Evolutionary conservation across 1,140 invertebrate genomes (phyloP).

Genomic region (Solenopsis invicta): DNA sequence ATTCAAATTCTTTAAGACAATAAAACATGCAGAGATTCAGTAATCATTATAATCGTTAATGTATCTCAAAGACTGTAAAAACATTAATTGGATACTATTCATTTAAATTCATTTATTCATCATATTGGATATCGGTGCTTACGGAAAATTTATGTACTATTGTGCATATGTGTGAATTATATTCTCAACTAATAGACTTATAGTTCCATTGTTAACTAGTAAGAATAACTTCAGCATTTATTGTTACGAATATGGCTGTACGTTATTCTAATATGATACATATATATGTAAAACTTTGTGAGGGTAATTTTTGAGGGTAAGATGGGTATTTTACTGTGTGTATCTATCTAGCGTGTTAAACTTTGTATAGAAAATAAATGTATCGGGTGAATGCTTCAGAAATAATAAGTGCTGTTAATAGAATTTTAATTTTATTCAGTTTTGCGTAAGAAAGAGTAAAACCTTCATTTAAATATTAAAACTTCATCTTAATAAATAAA

Average conservation of each 20-base stretch:
- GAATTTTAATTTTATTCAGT: conserved; percentile 71
- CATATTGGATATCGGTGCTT: conserved; percentile 2
- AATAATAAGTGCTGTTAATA: conserved; percentile 68
- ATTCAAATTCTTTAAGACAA: conserved; percentile 40
- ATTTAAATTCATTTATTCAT: not conserved
- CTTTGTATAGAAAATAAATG: conserved; percentile 53
- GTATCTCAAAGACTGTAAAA: conserved; percentile 29
- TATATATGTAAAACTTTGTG: conserved; percentile 26
- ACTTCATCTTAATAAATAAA: conserved; percentile 77
- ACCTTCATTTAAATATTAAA: conserved; percentile 76
- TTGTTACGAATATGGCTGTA: conserved; percentile 15
- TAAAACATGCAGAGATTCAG: conserved; percentile 13
- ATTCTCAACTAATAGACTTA: conserved; percentile 37
- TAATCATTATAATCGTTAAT: not conserved
- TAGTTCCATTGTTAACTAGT: not conserved
- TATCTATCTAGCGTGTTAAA: conserved; percentile 39
- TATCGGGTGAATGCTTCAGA: conserved; percentile 53
- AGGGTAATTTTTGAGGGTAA: conserved; percentile 14
- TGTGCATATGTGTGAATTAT: conserved; percentile 24
- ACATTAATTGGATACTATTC: conserved; percentile 32
- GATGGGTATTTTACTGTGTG: conserved; percentile 23
- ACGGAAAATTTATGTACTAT: conserved; percentile 16
- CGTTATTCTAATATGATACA: not conserved
- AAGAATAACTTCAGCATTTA: conserved; percentile 32
- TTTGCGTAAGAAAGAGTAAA: conserved; percentile 74